Conservation (phyloP, 2,113 vertebrate genomes). For the Eira barbara region DNA sequence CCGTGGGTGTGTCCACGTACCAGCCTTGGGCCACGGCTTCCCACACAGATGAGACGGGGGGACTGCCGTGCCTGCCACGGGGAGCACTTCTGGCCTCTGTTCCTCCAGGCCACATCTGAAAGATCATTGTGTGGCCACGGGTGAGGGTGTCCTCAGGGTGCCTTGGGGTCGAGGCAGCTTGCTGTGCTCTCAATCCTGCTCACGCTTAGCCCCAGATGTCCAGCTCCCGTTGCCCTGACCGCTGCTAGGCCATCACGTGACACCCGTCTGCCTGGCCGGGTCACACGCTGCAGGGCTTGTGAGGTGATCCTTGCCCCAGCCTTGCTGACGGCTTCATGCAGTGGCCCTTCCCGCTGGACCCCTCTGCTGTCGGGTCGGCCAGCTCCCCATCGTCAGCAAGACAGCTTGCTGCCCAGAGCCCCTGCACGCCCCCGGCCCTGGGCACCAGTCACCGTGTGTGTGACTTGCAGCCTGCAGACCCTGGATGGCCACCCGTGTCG, state of each 20-base stretch:
- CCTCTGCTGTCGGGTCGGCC: neutral
- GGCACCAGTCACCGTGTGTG: too few species aligned
- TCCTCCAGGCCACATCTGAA: neutral
- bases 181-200: accelerated
- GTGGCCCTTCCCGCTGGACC: too few species aligned
- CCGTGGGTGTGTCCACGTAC: accelerated
- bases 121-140: too few species aligned
- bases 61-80: neutral
- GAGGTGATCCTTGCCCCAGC: neutral
- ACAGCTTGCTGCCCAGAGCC: too few species aligned
- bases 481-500: neutral
- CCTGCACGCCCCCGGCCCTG: neutral
- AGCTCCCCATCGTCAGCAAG: neutral
- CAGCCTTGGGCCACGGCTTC: neutral
- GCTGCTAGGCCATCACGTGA: accelerated
- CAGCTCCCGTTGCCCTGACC: accelerated
- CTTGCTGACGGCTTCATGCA: neutral
- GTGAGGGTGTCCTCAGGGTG: too few species aligned
- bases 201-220: neutral
- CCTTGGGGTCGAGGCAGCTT: neutral
- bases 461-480: neutral
- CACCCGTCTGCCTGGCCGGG: neutral
- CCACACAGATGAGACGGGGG: neutral
- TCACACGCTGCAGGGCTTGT: too few species aligned
- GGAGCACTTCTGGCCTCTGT: neutral